Percentiles rank a stretch among this genome's conserved stretches.
Conservation (phyloP, 2,888 invertebrate genomes). For the Dryomyza anilis region DNA sequence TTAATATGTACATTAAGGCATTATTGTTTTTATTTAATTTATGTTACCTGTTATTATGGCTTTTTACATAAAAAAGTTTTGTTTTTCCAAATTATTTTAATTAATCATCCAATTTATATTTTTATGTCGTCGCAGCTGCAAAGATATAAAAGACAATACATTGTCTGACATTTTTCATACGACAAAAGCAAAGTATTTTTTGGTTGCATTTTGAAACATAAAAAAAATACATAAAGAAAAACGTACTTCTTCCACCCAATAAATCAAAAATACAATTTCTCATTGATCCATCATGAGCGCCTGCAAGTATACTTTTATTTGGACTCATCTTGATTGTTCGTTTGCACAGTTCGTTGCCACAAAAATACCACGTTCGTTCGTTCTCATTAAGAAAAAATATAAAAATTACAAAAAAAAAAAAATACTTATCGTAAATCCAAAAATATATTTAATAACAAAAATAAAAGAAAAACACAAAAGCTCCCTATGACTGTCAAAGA, state of each 20-base stretch:
- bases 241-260: background rate
- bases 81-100: slow-evolving; percentile 2
- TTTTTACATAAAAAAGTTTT: background rate
- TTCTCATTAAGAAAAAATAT: slow-evolving; percentile 19
- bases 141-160: slow-evolving; percentile 30
- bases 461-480: too few relatives aligned
- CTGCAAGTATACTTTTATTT: slow-evolving; percentile 22
- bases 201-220: slow-evolving; percentile 17
- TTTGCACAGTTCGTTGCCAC: slow-evolving; percentile 17
- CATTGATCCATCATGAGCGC: slow-evolving; percentile 23
- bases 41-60: background rate
- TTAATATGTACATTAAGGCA: too few relatives aligned
- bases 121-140: slow-evolving; percentile 35
- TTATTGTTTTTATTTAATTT: background rate
- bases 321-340: slow-evolving; percentile 18
- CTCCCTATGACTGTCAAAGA: slow-evolving; percentile 52
- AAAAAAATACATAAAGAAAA: slow-evolving; percentile 13
- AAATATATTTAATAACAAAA: slow-evolving; percentile 18
- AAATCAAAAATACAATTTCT: background rate
- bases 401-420: slow-evolving; percentile 17
- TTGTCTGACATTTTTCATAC: slow-evolving; percentile 8
- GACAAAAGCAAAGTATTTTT: slow-evolving; percentile 8
- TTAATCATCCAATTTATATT: slow-evolving; percentile 26
- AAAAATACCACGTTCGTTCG: slow-evolving; percentile 23
- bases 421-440: slow-evolving; percentile 15